Base-by-base conservation (phyloP, 1,140 invertebrate genomes). In the Papilio dardanus region DNA sequence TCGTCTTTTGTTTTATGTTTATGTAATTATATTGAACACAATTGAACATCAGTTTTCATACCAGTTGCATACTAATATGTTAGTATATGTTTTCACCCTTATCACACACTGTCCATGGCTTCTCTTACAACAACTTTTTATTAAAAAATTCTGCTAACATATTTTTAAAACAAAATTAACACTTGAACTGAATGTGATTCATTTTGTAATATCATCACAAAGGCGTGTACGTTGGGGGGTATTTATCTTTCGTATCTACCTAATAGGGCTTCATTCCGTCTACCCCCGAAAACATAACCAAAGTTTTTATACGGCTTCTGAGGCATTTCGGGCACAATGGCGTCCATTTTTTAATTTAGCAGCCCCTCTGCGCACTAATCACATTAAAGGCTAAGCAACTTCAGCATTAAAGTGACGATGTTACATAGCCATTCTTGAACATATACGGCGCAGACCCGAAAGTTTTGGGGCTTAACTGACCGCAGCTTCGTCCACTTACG, bases 251-350 rank as follows among this genome's bases (percentile, higher is more conserved):
- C 67, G 67, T 73, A 73, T 73, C 71, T 58, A 54, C 30, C 46
- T 35, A 54, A 35, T 87, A 88, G 16, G 91, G 88, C 83, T 92
- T 93, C 89, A 65, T 79, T 68, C 58, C 75, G 62, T 84, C 80
- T 79, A 86, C 83, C 76, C 83, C 77, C 81, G 81, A 88, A 88
- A 86, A 86, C 81, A 69, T 69, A 76, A 82, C 80, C 80, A 86
- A 87, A 86, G 81, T 68, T 71, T 83, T 85, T 79, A 42, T 90
- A 87, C 30, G 90, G 88, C 87, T 92, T 93, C 90, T 79, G 80
- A 88, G 79, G 81, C 77, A 79, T 73, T 46, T 79, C 74, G 80
- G 79, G 77, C 87, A 92, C 91, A 87, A 92, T 93, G 91, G 90
- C 90, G 76, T 77, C 83, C 77, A 76, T 37, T 86, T 83, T 86